A percentile compares a stretch with the other conserved stretches of the same genome.
phyloP scores from a whole-genome alignment of 1,140 invertebrate genomes.

The Ostrea denselamellosa region DNA sequence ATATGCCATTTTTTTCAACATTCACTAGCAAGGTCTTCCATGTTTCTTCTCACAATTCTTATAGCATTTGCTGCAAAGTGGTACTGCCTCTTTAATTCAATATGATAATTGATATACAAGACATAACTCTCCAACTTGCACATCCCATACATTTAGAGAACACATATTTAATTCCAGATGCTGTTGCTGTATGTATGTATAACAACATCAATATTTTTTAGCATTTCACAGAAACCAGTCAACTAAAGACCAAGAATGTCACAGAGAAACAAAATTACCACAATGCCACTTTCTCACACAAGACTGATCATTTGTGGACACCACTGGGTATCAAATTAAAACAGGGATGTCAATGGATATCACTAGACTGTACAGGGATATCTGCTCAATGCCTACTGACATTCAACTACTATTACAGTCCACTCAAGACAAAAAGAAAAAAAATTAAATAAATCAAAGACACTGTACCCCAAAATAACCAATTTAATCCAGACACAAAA shows the following conservation, averaged over 20 bases:
- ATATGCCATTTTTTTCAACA: slow-evolving; percentile 22
- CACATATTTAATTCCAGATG: neutral
- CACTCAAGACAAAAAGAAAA: neutral
- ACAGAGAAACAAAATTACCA: too few relatives aligned
- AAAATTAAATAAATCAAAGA: neutral
- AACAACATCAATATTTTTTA: neutral
- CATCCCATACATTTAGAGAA: neutral
- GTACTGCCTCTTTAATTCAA: neutral
- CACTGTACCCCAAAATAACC: neutral
- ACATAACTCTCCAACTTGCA: neutral
- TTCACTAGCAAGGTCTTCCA: slow-evolving; percentile 9
- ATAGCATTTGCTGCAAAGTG: neutral
- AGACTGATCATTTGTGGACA: too few relatives aligned
- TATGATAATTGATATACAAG: neutral
- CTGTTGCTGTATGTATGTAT: neutral
- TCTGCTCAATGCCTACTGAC: too few relatives aligned
- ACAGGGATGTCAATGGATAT: too few relatives aligned
- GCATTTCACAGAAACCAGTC: neutral
- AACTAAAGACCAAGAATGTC: neutral
- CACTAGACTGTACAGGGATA: too few relatives aligned
- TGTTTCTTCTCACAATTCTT: slow-evolving; percentile 27
- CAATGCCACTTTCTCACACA: too few relatives aligned
- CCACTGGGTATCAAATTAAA: too few relatives aligned
- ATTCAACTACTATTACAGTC: too few relatives aligned
- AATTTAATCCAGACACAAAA: too few relatives aligned